These are phyloP conservation scores for Paramormyrops hopkinsi DNA, from an alignment of 2,797 vertebrate species.

Conservation along the genomic window DNA sequence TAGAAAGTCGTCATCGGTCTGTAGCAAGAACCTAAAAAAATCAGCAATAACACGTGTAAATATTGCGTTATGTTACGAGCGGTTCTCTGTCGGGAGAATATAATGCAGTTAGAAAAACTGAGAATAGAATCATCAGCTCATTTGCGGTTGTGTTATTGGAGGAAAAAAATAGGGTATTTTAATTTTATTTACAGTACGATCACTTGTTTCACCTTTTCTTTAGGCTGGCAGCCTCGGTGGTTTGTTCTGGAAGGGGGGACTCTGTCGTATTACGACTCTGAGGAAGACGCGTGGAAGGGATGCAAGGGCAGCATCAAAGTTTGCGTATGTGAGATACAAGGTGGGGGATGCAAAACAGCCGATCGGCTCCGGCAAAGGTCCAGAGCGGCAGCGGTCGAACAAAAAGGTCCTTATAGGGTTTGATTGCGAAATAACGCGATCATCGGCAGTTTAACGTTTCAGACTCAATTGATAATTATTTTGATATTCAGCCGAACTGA, in stretches of 20 bases:
- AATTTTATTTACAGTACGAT: not conserved
- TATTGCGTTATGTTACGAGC: not conserved
- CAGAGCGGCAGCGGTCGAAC: not conserved
- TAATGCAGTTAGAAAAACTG: not conserved
- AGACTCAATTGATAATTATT: not conserved
- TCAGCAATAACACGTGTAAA: not conserved
- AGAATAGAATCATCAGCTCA: not conserved
- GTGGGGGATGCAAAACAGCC: conserved; percentile 47
- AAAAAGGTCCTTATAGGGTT: not conserved
- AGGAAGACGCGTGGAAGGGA: conserved; percentile 96
- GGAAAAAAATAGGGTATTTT: not conserved
- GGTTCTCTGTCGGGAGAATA: not conserved
- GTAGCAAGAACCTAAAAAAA: not conserved
- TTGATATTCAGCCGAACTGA: not conserved
- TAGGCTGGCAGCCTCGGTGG: conserved; percentile 98
- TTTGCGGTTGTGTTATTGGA: not conserved
- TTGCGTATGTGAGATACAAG: conserved; percentile 98
- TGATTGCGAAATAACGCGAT: not conserved
- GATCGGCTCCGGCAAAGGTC: not conserved
- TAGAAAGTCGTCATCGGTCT: not conserved
- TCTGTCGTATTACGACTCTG: conserved; percentile 95
- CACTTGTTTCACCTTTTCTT: conserved; percentile 22
- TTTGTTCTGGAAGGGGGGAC: conserved; percentile 94
- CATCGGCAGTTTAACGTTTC: not conserved
- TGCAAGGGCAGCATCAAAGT: conserved; percentile 99